Evolutionary conservation across 2,113 vertebrate genomes (phyloP).

Genomic region (Apodemus sylvaticus): DNA sequence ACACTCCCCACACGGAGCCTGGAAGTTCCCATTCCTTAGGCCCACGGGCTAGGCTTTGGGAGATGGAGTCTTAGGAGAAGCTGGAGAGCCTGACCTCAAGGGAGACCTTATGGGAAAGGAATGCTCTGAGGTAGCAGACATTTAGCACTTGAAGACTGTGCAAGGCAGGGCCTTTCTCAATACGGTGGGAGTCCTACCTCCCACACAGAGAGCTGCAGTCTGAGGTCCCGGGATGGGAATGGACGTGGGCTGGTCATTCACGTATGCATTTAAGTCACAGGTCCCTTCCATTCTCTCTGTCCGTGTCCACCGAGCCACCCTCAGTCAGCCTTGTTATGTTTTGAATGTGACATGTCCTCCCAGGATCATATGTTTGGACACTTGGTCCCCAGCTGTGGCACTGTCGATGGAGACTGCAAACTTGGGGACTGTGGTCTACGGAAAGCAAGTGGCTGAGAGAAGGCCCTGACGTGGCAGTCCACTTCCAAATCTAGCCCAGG

Average conservation of each 20-base stretch:
- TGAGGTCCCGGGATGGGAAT: not conserved
- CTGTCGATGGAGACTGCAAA: not conserved
- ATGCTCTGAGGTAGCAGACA: not conserved
- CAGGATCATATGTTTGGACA: not conserved
- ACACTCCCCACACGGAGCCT: not conserved
- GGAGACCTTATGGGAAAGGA: not conserved
- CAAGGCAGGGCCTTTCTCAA: rapidly evolving
- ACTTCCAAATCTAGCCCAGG: not conserved
- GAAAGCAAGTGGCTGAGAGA: not conserved
- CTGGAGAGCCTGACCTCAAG: rapidly evolving
- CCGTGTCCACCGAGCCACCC: not conserved
- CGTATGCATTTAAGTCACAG: rapidly evolving
- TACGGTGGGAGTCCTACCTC: rapidly evolving
- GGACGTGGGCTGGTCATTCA: not conserved
- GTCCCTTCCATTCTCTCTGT: not conserved
- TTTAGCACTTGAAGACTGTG: not conserved
- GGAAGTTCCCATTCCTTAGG: rapidly evolving
- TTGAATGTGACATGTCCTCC: not conserved
- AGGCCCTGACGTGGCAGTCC: not conserved
- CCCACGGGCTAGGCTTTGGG: rapidly evolving
- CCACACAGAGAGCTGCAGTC: not conserved
- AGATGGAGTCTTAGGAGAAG: not conserved
- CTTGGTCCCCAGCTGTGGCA: not conserved
- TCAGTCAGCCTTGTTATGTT: not conserved
- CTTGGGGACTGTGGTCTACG: not conserved